Evolutionary conservation across 2,113 vertebrate species (phyloP).

Genomic region (Columba janthina): DNA sequence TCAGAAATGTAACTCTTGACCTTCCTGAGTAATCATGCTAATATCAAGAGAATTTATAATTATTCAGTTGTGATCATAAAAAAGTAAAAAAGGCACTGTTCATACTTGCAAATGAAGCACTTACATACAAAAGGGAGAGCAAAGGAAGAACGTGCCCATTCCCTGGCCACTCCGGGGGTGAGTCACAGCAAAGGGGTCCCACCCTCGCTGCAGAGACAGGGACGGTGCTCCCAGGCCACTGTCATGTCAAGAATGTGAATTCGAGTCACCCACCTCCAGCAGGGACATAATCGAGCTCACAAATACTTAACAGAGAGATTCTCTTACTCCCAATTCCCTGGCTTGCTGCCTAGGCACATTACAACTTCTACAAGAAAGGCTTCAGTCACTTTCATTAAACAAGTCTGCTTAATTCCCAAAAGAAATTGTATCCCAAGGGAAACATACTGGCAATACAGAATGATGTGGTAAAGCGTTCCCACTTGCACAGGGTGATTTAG

Average conservation of each 20-base stretch:
- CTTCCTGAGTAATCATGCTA: slow-evolving; percentile 44
- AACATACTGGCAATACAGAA: background rate
- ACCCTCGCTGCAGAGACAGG: background rate
- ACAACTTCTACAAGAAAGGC: background rate
- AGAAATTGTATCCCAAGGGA: background rate
- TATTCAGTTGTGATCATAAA: background rate
- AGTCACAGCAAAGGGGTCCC: background rate
- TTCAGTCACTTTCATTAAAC: background rate
- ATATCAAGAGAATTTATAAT: slow-evolving; percentile 23
- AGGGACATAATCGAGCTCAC: background rate
- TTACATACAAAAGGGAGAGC: background rate
- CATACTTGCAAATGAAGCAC: background rate
- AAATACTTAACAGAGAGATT: background rate
- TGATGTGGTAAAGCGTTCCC: background rate
- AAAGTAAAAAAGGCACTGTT: background rate
- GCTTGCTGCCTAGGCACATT: background rate
- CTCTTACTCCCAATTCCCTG: background rate
- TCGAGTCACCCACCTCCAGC: background rate
- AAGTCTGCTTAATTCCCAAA: background rate
- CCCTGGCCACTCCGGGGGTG: background rate
- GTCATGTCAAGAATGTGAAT: background rate
- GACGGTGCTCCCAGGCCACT: background rate
- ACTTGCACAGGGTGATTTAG: background rate
- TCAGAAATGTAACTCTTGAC: slow-evolving; percentile 18
- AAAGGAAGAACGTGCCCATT: background rate